Base-by-base conservation (phyloP, 1,140 invertebrate genomes). In the Oedothorax gibbosus region DNA sequence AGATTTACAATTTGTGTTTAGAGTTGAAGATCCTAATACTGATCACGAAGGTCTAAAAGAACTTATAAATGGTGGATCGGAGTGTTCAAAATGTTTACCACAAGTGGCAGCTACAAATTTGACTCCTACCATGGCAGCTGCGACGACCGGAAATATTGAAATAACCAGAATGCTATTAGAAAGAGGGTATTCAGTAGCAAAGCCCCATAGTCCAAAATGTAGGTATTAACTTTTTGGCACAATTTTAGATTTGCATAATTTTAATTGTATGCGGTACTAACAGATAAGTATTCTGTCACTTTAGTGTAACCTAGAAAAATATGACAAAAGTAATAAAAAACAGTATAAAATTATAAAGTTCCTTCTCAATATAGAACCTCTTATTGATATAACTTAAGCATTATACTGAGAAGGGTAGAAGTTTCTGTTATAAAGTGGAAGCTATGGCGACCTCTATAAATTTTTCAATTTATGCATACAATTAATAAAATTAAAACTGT, bases 111-210 rank as follows among this genome's bases (percentile, higher is more conserved):
- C 65, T 54, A 85, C 76, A 15, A 86, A 86, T 68, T 51, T 86
- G 75, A 86, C 85, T 21, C 86, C 86, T 7, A 84, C 75, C 35
- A 86, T 87, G 80, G 79, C 81, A n/a, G 85, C 86, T 35, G 75
- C 86, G 8, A 79, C 84, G 8, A 66, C 68, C 0, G 75, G 72
- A 18, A 82, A 86, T 21, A 49, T 86, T 49, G 85, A 86, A 64
- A 85, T 86, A 11, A 86, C 86, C 6, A 78, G 78, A 60, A 72
- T 87, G 15, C 57, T 87, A 12, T 21, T 87, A 12, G 76, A 87
- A 20, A 78, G 72, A 68, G 86, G 86, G 49, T 80, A 86, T 62
- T 50, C 51, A 12, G 79, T 87, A n/a, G 49, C 86, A 51, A 85
- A 87, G 69, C 86, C 86, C 7, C 79, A 76, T 54, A 71, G 66